Conservation (phyloP, 2,888 invertebrate genomes). For the Cotesia congregata region DNA sequence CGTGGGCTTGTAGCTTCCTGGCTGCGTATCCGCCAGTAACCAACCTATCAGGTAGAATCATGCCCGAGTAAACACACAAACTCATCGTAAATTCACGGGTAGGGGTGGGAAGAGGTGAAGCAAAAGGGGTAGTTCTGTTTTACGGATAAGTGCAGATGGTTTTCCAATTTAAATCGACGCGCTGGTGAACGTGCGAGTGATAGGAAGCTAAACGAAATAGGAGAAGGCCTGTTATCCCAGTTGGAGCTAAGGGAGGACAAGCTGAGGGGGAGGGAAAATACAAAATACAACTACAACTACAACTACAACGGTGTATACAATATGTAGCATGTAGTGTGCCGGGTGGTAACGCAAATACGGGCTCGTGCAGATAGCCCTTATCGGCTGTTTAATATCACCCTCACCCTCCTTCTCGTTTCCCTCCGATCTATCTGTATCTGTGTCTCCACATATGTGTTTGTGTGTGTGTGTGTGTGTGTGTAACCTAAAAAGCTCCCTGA, state of each 20-base stretch:
- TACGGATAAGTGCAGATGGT: slow-evolving; percentile 48
- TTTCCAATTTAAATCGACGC: slow-evolving; percentile 48
- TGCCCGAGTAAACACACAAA: slow-evolving; percentile 17
- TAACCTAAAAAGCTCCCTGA: background rate
- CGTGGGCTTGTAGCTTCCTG: slow-evolving; percentile 19
- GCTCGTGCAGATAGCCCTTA: slow-evolving; percentile 52
- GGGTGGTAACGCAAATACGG: slow-evolving; percentile 43
- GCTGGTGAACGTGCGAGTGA: slow-evolving; percentile 18
- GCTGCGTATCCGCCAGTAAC: slow-evolving; percentile 21
- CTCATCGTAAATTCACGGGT: slow-evolving; percentile 26
- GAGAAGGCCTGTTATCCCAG: background rate
- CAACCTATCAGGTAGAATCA: slow-evolving; percentile 22
- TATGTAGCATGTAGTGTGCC: slow-evolving; percentile 22
- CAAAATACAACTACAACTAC: background rate
- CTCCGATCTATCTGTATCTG: background rate
- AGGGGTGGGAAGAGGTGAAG: background rate
- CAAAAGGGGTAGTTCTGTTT: slow-evolving; percentile 37
- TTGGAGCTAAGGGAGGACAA: background rate
- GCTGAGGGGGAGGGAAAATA: background rate
- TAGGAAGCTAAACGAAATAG: slow-evolving; percentile 17
- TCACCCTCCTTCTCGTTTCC: slow-evolving; percentile 26
- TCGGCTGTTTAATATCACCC: slow-evolving; percentile 50
- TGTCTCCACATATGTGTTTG: background rate
- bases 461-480: too few species aligned
- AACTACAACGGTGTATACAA: slow-evolving; percentile 8